Evolutionary conservation across 1,140 invertebrate species (phyloP), one percentile per base, ranked within the genome.

Genomic region (Heterodera carotae): DNA sequence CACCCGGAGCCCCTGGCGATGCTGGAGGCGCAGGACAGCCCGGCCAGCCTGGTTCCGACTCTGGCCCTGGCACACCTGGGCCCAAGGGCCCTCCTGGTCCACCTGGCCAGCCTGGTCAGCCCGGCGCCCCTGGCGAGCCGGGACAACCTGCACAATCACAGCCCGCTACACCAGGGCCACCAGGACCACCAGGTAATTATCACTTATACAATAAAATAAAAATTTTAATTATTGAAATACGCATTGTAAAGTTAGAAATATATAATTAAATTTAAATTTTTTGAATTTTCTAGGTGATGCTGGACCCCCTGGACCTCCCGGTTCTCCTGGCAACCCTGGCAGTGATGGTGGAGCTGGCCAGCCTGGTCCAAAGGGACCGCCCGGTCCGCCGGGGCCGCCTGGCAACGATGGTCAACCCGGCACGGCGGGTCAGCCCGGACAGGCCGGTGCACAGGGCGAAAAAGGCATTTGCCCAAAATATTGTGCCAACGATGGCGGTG

Each of bases 381-480:
- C 77, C 60, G 76, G 76, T 73, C 76, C 76, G 25, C 76, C 76
- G 22, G 76, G 76, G 33, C 80, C 80, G 15, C 74, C 78, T 53
- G 77, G 77, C 36, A 36, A 69, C 18, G 77, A 77, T 43, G 77
- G 77, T 75, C 72, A 77, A 66, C 77, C 80, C 29, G 77, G 77
- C 43, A 25, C 67, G 7, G 60, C 77, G 3, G 77, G 77, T 1
- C 80, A 82, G 80, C 77, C 77, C 7, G 77, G 77, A 56, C 79
- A 81, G 10, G 33, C 77, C 12, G 77, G 77, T n/a, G 72, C 34
- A 31, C 78, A 77, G 25, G 78, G 78, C 73, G 79, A 80, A n/a
- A 82, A 82, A 27, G 79, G 79, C 71, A 82, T 80, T 76, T 80
- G 79, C 76, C 79, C 79, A 18, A 80, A 80, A 60, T 80, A 80